Percentiles rank a stretch among this genome's conserved stretches.
phyloP scores from a whole-genome alignment of 2,797 vertebrate species.

The Ara ararauna region DNA sequence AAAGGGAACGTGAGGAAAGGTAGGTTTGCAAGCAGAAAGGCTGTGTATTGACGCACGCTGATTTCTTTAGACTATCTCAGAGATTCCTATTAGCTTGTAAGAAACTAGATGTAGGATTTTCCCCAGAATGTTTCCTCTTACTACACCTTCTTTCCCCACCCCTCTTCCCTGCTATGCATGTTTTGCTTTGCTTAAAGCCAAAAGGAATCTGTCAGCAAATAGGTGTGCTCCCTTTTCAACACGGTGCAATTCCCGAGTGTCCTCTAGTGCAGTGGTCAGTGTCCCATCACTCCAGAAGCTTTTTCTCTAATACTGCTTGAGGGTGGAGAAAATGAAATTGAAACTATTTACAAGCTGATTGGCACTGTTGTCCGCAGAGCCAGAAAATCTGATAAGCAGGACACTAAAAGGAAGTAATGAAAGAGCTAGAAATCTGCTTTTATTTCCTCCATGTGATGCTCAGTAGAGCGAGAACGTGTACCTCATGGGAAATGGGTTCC shows the following conservation, averaged over 20 bases:
- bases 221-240: neutral
- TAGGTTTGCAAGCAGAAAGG: conserved; percentile 71
- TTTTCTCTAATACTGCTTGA: neutral
- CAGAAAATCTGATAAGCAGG: neutral
- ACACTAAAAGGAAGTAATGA: neutral
- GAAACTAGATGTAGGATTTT: neutral
- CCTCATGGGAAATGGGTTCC: neutral
- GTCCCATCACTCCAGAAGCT: neutral
- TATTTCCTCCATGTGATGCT: neutral
- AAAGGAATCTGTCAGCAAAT: neutral
- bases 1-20: conserved; percentile 92
- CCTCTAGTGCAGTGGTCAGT: neutral
- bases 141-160: neutral
- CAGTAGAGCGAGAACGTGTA: neutral
- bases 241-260: neutral
- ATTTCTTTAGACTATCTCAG: neutral
- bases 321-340: neutral
- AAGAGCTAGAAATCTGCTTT: neutral
- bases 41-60: neutral
- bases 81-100: neutral
- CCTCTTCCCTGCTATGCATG: neutral
- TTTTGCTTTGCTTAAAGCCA: conserved; percentile 9
- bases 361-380: neutral
- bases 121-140: neutral
- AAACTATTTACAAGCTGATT: conserved; percentile 1